phyloP scores from a whole-genome alignment of 2,113 vertebrate genomes.

The Actenoides hombroni region DNA sequence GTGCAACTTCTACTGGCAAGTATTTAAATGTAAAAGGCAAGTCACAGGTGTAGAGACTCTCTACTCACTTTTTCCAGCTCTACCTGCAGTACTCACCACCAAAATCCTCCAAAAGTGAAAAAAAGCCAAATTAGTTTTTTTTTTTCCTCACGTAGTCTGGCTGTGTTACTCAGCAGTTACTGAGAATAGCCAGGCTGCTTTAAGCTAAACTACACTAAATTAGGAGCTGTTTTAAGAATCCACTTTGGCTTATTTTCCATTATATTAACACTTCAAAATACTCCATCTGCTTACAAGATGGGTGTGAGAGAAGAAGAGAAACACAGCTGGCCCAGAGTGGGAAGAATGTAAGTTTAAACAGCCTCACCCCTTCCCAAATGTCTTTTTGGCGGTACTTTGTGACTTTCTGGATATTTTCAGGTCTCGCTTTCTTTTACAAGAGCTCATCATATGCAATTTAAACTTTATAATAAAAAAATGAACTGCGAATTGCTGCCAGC shows the following conservation, averaged over 20 bases:
- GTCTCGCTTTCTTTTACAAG: constrained; percentile 48
- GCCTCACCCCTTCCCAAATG: constrained; percentile 61
- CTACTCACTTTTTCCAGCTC: background rate
- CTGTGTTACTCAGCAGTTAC: background rate
- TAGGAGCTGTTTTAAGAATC: constrained; percentile 43
- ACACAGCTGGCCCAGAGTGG: constrained; percentile 51
- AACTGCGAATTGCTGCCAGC: constrained; percentile 33
- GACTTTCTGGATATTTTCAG: constrained; percentile 65
- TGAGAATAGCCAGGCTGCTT: constrained; percentile 7
- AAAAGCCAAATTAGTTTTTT: background rate
- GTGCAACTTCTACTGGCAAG: background rate
- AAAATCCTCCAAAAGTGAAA: background rate
- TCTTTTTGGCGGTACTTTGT: constrained; percentile 43
- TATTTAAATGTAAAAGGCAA: background rate
- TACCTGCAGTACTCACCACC: background rate
- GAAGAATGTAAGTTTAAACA: constrained; percentile 62
- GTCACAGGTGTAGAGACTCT: background rate
- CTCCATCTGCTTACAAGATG: constrained; percentile 67
- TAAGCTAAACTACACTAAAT: constrained; percentile 21
- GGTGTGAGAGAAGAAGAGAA: constrained; percentile 52
- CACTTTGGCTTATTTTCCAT: constrained; percentile 21
- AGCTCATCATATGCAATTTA: constrained; percentile 51
- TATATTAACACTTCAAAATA: constrained; percentile 61
- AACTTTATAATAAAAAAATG: constrained; percentile 45
- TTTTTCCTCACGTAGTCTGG: constrained; percentile 11